These are phyloP conservation scores for Drosophila sechellia DNA, from an alignment of 1,140 invertebrate genomes.

Conservation along the genomic window DNA sequence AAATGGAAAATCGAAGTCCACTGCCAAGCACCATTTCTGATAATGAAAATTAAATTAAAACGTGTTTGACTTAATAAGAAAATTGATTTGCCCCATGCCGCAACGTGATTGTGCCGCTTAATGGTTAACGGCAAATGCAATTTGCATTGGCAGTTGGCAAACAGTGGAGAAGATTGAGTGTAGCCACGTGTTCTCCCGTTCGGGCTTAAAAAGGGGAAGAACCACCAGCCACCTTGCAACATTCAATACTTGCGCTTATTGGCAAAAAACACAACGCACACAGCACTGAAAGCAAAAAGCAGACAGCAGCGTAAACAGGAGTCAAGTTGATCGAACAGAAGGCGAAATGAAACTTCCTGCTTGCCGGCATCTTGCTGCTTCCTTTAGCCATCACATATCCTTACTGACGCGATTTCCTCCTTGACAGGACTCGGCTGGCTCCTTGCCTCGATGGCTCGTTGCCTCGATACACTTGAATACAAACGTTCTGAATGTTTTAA, in stretches of 20 bases:
- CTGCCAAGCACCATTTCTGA: conserved; percentile 6
- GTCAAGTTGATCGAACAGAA: conserved; percentile 60
- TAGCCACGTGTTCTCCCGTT: conserved; percentile 19
- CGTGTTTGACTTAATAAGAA: conserved; percentile 72
- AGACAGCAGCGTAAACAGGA: conserved; percentile 44
- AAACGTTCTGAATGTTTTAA: conserved; percentile 83
- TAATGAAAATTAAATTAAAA: conserved; percentile 66
- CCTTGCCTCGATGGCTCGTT: conserved; percentile 20
- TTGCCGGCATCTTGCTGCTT: conserved; percentile 65
- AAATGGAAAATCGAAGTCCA: conserved; percentile 8
- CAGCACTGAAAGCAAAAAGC: neutral
- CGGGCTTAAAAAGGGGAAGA: conserved; percentile 10
- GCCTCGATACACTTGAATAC: conserved; percentile 66
- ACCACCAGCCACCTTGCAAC: conserved; percentile 33
- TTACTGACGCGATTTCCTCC: conserved; percentile 54
- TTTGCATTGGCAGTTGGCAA: conserved; percentile 47
- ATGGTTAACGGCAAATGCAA: conserved; percentile 55
- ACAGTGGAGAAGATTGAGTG: conserved; percentile 1
- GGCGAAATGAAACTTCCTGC: conserved; percentile 80
- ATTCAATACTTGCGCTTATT: conserved; percentile 82
- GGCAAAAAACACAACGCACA: conserved; percentile 47
- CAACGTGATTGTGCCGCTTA: conserved; percentile 20
- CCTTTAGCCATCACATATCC: conserved; percentile 76
- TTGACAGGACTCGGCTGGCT: conserved; percentile 8
- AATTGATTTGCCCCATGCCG: conserved; percentile 65